phyloP scores from a whole-genome alignment of 2,797 vertebrate genomes.

The Phalloptychus januarius region DNA sequence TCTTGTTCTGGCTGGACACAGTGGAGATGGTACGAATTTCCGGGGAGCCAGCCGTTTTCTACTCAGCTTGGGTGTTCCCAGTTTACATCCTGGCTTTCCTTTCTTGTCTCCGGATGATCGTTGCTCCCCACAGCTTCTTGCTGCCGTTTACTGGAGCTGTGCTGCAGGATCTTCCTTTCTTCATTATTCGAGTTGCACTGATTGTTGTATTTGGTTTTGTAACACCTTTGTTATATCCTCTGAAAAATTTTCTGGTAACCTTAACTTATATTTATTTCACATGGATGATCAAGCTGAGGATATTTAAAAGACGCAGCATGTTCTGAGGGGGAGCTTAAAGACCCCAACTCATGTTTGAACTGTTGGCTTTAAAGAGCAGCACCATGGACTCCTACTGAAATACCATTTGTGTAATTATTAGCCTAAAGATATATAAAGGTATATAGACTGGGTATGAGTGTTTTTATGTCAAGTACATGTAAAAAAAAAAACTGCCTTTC shows the following conservation, averaged over 20 bases:
- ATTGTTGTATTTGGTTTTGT: conserved; percentile 74
- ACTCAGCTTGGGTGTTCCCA: conserved; percentile 82
- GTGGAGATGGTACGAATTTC: conserved; percentile 84
- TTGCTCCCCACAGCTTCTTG: conserved; percentile 76
- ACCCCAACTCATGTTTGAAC: conserved; percentile 12
- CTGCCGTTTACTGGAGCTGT: conserved; percentile 65
- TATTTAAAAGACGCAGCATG: conserved; percentile 74
- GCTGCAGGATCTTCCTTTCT: conserved; percentile 86
- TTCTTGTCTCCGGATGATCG: conserved; percentile 75
- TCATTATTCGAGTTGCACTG: conserved; percentile 79
- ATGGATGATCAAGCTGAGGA: conserved; percentile 72
- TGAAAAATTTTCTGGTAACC: conserved; percentile 82
- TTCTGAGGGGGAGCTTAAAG: conserved; percentile 68
- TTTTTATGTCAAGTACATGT: background rate
- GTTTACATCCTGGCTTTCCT: conserved; percentile 82
- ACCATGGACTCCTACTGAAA: background rate
- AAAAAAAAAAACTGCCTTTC: background rate
- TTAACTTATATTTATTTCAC: conserved; percentile 84
- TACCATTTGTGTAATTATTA: background rate
- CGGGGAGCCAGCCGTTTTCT: conserved; percentile 66
- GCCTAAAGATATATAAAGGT: background rate
- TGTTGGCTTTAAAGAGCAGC: conserved; percentile 25
- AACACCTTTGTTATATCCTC: conserved; percentile 79
- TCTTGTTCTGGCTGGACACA: conserved; percentile 86
- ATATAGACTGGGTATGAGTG: too few species aligned